These are phyloP conservation scores for Urocitellus parryii DNA, from an alignment of 2,113 vertebrate species.

Conservation along the genomic window DNA sequence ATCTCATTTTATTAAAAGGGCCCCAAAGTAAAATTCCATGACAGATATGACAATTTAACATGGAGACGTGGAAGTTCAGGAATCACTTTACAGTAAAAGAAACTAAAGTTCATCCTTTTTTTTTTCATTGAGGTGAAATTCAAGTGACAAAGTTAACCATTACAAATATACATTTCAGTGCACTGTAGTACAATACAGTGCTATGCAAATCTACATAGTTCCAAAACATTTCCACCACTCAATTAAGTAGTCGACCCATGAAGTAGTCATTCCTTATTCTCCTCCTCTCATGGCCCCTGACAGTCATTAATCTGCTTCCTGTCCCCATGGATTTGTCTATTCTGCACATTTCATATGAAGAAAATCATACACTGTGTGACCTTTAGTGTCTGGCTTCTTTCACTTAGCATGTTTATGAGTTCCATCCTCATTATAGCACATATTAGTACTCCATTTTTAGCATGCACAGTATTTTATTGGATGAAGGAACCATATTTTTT, in stretches of 20 bases:
- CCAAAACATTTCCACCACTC: not conserved
- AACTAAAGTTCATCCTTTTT: not conserved
- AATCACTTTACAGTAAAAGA: not conserved
- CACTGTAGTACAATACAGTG: too few relatives aligned
- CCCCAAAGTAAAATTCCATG: not conserved
- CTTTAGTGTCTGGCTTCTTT: not conserved
- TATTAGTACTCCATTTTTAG: not conserved
- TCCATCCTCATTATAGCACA: not conserved
- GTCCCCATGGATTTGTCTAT: not conserved
- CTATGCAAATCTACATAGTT: too few relatives aligned
- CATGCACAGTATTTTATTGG: not conserved
- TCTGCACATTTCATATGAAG: not conserved
- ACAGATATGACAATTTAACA: not conserved
- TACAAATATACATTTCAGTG: too few relatives aligned
- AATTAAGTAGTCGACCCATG: not conserved
- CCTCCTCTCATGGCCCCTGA: not conserved
- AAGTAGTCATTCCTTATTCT: not conserved
- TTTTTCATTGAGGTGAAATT: not conserved
- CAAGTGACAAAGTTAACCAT: not conserved
- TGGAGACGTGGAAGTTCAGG: not conserved
- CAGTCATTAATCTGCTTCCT: not conserved
- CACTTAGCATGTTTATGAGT: not conserved
- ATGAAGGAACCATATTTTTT: not conserved
- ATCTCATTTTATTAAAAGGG: not conserved
- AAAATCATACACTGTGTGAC: not conserved